These are phyloP conservation scores for Pongo pygmaeus DNA, from an alignment of 2,113 vertebrate genomes.

Conservation along the genomic window DNA sequence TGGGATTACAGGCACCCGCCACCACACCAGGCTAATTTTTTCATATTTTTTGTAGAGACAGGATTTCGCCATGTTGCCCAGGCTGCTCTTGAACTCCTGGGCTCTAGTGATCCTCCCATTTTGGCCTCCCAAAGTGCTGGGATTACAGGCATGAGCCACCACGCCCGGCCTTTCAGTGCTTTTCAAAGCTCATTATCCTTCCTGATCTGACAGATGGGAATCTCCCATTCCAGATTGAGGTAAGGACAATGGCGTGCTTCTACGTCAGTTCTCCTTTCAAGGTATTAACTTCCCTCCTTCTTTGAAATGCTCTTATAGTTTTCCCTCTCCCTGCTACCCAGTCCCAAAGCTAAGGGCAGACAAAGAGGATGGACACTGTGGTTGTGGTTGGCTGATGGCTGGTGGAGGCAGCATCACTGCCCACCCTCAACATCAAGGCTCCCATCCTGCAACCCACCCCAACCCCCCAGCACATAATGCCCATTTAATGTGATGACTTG, in stretches of 20 bases:
- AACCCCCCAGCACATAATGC: neutral
- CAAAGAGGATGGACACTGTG: neutral
- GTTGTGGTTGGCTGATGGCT: neutral
- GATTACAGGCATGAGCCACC: no score
- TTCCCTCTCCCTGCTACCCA: neutral
- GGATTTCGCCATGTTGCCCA: no score
- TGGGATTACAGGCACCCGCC: no score
- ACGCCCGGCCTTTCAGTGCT: no score
- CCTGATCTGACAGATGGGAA: neutral
- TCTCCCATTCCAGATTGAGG: neutral
- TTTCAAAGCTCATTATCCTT: neutral
- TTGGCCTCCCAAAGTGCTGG: no score
- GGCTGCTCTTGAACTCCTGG: no score
- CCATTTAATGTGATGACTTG: no score
- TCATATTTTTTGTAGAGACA: no score
- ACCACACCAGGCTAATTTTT: no score
- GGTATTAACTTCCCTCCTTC: neutral
- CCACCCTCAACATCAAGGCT: neutral
- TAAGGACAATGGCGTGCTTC: neutral
- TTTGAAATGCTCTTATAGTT: neutral
- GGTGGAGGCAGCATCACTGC: neutral
- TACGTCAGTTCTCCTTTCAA: neutral
- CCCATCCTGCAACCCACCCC: rapidly evolving
- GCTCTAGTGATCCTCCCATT: no score
- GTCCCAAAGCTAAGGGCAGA: neutral